Conservation (phyloP, 2,113 vertebrate species). For the human region DNA sequence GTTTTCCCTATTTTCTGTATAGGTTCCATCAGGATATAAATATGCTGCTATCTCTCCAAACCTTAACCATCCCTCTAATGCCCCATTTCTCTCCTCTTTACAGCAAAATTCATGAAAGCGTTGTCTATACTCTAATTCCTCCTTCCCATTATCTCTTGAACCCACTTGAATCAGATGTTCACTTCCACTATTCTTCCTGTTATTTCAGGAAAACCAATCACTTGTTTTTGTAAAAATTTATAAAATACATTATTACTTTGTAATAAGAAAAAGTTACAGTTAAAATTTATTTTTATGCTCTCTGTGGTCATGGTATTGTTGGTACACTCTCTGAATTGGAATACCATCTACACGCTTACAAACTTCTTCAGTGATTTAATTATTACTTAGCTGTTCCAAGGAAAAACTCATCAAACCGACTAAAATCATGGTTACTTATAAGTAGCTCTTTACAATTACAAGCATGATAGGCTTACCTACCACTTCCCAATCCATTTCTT, state of each 20-base stretch:
- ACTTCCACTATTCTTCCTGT: not conserved
- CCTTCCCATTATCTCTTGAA: not conserved
- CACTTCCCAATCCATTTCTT: not conserved
- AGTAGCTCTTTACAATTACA: slow-evolving; percentile 46
- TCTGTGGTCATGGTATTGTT: too few relatives aligned
- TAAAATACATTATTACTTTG: not conserved
- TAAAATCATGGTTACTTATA: slow-evolving; percentile 69
- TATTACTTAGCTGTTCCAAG: slow-evolving; percentile 58
- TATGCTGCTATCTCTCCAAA: not conserved
- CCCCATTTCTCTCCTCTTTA: not conserved
- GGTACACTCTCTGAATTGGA: slow-evolving; percentile 46
- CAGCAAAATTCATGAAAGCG: not conserved
- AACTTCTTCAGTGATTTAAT: slow-evolving; percentile 50
- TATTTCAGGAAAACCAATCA: not conserved
- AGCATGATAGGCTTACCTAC: slow-evolving; percentile 13
- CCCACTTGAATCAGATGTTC: not conserved
- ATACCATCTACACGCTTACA: slow-evolving; percentile 39
- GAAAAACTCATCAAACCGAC: slow-evolving; percentile 76
- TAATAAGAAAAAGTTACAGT: not conserved
- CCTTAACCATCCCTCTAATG: not conserved
- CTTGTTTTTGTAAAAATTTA: not conserved
- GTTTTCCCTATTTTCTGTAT: not conserved
- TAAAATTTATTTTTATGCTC: not conserved
- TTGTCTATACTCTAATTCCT: not conserved
- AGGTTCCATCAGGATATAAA: not conserved